phyloP scores from a whole-genome alignment of 2,113 vertebrate species.

The Epinephelus moara region DNA sequence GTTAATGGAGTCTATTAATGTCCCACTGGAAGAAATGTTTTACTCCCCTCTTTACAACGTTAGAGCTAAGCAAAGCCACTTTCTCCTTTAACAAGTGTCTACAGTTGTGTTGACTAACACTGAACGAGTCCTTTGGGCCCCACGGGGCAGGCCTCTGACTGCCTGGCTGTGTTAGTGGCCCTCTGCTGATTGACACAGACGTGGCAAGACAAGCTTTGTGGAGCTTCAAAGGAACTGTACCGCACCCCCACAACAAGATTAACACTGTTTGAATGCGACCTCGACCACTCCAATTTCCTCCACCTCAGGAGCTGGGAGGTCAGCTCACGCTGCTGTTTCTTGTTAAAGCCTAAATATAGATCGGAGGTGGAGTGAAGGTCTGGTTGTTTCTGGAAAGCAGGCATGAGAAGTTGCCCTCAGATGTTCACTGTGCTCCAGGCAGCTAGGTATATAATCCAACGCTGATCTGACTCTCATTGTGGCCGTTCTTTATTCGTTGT shows the following conservation, averaged over 20 bases:
- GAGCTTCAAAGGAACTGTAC: constrained; percentile 79
- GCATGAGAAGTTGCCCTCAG: constrained; percentile 21
- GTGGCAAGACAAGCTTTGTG: constrained; percentile 70
- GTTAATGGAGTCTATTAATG: constrained; percentile 2
- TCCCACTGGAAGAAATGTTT: neutral
- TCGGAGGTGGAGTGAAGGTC: constrained; percentile 6
- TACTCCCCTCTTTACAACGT: neutral
- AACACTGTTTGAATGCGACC: constrained; percentile 76
- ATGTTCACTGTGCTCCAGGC: constrained; percentile 17
- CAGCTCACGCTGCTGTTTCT: constrained; percentile 72
- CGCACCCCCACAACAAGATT: constrained; percentile 72
- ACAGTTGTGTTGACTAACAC: constrained; percentile 21
- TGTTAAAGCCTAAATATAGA: constrained; percentile 61
- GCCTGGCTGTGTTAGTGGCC: constrained; percentile 41
- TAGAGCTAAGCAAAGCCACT: neutral
- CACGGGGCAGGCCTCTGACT: constrained; percentile 24
- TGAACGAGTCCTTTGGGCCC: constrained; percentile 5
- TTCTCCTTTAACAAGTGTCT: constrained; percentile 3
- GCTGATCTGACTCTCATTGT: constrained; percentile 47
- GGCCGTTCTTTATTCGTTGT: constrained; percentile 43
- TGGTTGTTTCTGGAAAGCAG: constrained; percentile 33
- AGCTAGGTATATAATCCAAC: constrained; percentile 31
- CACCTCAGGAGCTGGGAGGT: constrained; percentile 56
- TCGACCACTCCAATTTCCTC: constrained; percentile 73
- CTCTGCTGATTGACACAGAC: constrained; percentile 77